Evolutionary conservation across 2,888 invertebrate species (phyloP), one percentile per base, ranked within the genome.

Genomic region (Parthenolecanium corni): DNA sequence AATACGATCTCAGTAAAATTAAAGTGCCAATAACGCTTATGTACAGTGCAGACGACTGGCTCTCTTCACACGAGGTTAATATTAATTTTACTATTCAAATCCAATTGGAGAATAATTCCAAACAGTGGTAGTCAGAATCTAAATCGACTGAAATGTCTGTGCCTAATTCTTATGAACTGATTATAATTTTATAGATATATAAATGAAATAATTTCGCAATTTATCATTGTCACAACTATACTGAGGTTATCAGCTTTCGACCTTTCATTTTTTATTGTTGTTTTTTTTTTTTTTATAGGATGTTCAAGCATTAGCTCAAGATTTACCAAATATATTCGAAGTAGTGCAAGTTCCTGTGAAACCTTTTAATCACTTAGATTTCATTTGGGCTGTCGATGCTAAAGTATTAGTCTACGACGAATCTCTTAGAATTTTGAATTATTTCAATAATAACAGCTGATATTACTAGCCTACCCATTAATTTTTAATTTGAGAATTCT

Each of bases 21-120:
- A 77, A 78, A 12, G 73, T 81, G 23, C 84, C 85, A 0, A 68
- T 84, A 6, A 81, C 81, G 38, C 70, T 88, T 38, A 80, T 84
- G 66, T 83, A 81, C 69, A 79, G 80, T 1, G 74, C 80, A 42
- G 84, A 86, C 68, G 90, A 89, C 72, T 85, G 83, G 82, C 73
- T 89, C 2, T 79, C 86, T 0, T 80, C 81, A 68, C 76, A 79
- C 25, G 70, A 71, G 66, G 80, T 79, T 73, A 20, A 20, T 31
- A 31, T 31, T 31, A 6, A 31, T 4, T 31, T 6, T 31, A 31
- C 9, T 31, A 31, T n/a, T n/a, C n/a, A n/a, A n/a, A n/a, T n/a
- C n/a, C n/a, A n/a, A n/a, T n/a, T n/a, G n/a, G n/a, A n/a, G n/a
- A n/a, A n/a, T n/a, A n/a, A n/a, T n/a, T n/a, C n/a, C n/a, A n/a